Percentiles rank a stretch among this genome's conserved stretches.
These are phyloP conservation scores for Lepisosteus oculatus DNA, from an alignment of 2,113 vertebrate genomes.

Conservation along the genomic window DNA sequence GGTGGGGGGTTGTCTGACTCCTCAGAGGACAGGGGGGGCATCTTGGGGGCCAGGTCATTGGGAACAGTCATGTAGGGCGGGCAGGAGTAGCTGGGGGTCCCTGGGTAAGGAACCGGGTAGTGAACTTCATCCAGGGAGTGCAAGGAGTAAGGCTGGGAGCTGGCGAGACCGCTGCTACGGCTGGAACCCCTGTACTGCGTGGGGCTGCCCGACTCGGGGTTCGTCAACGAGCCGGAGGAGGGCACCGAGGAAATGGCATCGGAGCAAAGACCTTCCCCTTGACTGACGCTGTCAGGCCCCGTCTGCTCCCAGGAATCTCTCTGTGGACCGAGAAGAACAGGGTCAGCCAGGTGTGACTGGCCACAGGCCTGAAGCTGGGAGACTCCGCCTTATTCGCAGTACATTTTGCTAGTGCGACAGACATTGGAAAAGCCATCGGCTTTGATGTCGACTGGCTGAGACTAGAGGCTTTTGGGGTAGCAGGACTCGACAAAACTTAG, in stretches of 20 bases:
- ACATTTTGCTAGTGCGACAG: too few relatives aligned
- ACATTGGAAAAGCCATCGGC: too few relatives aligned
- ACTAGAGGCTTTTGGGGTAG: background rate
- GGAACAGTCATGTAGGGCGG: constrained; percentile 68
- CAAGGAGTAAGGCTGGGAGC: constrained; percentile 73
- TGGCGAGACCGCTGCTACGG: constrained; percentile 56
- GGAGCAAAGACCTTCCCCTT: constrained; percentile 58
- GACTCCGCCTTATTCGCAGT: background rate
- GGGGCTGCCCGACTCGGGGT: constrained; percentile 57
- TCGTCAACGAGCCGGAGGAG: constrained; percentile 59
- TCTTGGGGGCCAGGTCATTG: constrained; percentile 70
- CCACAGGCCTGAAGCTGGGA: background rate
- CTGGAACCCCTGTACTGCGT: constrained; percentile 66
- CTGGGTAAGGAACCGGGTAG: constrained; percentile 65
- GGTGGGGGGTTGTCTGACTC: constrained; percentile 51
- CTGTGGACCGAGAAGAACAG: constrained; percentile 47
- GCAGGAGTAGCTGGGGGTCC: constrained; percentile 63
- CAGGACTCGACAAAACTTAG: too few relatives aligned
- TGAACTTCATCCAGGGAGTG: constrained; percentile 80
- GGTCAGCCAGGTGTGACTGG: background rate
- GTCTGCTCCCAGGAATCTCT: constrained; percentile 86
- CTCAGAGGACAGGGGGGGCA: constrained; percentile 55
- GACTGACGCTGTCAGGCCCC: constrained; percentile 61
- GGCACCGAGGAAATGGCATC: constrained; percentile 65
- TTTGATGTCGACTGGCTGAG: background rate